Evolutionary conservation across 2,888 invertebrate species (phyloP).

Genomic region (Drosophila peninsularis): DNA sequence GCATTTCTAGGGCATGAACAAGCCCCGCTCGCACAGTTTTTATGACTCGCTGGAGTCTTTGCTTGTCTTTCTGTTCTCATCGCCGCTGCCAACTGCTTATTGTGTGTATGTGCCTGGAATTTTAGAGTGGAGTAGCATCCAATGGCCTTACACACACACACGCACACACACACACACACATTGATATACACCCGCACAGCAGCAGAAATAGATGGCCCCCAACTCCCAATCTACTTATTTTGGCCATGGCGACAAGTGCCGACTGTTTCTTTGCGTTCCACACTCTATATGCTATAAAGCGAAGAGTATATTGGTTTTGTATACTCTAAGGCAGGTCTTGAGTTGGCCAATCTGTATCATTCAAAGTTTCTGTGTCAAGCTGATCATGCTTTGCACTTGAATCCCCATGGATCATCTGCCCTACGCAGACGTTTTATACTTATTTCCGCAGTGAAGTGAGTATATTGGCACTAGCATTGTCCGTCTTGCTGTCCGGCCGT

Average conservation of each 20-base stretch:
- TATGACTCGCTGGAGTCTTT: slow-evolving; percentile 72
- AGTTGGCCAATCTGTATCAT: neutral
- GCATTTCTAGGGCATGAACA: slow-evolving; percentile 37
- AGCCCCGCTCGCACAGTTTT: slow-evolving; percentile 63
- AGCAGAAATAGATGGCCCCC: slow-evolving; percentile 17
- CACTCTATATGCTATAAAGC: slow-evolving; percentile 7
- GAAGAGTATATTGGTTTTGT: neutral
- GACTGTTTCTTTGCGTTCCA: slow-evolving; percentile 34
- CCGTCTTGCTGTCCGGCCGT: too few species aligned
- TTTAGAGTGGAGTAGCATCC: slow-evolving; percentile 49
- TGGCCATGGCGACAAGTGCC: slow-evolving; percentile 52
- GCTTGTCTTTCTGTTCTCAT: slow-evolving; percentile 35
- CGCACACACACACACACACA: slow-evolving; percentile 2
- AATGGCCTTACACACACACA: slow-evolving; percentile 25
- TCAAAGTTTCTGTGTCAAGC: neutral
- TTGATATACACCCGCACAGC: slow-evolving; percentile 9
- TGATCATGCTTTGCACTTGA: neutral
- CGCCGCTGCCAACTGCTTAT: slow-evolving; percentile 59
- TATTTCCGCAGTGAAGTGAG: too few species aligned
- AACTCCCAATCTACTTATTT: slow-evolving; percentile 29
- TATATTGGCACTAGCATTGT: too few species aligned
- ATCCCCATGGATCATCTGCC: neutral
- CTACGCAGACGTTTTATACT: too few species aligned
- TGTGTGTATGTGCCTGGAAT: slow-evolving; percentile 69
- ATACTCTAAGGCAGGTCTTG: too few species aligned